These are phyloP conservation scores for Corythornis leucogaster DNA, from an alignment of 2,797 vertebrate species.

Conservation along the genomic window DNA sequence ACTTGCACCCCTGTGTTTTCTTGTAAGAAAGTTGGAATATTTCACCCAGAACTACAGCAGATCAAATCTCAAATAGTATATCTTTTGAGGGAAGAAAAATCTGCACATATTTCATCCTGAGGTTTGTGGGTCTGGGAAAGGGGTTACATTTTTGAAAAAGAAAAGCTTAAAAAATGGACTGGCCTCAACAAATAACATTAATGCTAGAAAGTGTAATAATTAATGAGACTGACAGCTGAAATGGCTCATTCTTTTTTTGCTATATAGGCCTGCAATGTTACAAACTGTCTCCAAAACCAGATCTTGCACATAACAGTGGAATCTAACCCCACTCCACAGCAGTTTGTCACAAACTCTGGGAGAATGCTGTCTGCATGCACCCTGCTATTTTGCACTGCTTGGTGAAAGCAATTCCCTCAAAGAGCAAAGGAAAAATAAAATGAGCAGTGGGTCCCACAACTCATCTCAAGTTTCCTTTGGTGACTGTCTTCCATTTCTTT, in stretches of 20 bases:
- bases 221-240: constrained; percentile 33
- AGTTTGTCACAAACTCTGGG: constrained; percentile 57
- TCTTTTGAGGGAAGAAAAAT: constrained; percentile 19
- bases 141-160: neutral
- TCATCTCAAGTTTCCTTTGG: constrained; percentile 52
- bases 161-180: neutral
- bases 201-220: constrained; percentile 38
- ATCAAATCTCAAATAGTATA: neutral
- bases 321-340: constrained; percentile 28
- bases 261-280: constrained; percentile 44
- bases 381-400: constrained; percentile 35
- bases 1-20: neutral
- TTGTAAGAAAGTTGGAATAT: neutral
- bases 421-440: constrained; percentile 60
- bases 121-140: neutral
- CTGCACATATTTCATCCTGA: neutral
- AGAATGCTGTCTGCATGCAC: constrained; percentile 22
- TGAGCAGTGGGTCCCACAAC: constrained; percentile 23
- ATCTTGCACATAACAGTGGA: neutral
- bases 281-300: constrained; percentile 41
- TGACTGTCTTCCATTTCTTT: constrained; percentile 57
- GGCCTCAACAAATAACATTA: constrained; percentile 36
- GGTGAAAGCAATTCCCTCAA: constrained; percentile 59
- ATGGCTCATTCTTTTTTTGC: constrained; percentile 6
- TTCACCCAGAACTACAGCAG: neutral